Evolutionary conservation across 2,113 vertebrate genomes (phyloP).

Genomic region (Galbula dea): DNA sequence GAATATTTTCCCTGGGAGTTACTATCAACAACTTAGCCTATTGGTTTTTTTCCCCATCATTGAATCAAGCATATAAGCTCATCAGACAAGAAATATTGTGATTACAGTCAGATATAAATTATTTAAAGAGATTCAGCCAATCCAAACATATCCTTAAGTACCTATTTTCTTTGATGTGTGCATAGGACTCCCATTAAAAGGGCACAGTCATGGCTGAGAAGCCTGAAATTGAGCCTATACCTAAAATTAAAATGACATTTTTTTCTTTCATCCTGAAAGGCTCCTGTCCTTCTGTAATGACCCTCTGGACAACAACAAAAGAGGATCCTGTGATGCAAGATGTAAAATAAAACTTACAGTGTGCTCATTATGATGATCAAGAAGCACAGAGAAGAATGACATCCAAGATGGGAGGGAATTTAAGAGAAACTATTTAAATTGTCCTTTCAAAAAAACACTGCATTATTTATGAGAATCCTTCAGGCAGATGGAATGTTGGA

Average conservation of each 20-base stretch:
- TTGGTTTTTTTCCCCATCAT: slow-evolving; percentile 73
- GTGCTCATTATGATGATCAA: not conserved
- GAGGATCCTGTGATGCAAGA: not conserved
- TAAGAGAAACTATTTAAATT: slow-evolving; percentile 11
- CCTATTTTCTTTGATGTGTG: slow-evolving; percentile 58
- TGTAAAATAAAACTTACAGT: not conserved
- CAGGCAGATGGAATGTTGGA: slow-evolving; percentile 2
- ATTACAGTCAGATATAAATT: slow-evolving; percentile 69
- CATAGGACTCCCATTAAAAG: slow-evolving; percentile 59
- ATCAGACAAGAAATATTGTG: slow-evolving; percentile 75
- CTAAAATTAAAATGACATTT: slow-evolving; percentile 21
- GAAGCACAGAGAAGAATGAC: not conserved
- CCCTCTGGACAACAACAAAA: not conserved
- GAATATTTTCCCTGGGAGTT: slow-evolving; percentile 71
- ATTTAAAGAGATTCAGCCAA: slow-evolving; percentile 67
- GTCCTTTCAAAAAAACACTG: slow-evolving; percentile 23
- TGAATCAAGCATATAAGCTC: slow-evolving; percentile 71
- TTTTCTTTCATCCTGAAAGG: not conserved
- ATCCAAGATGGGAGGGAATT: not conserved
- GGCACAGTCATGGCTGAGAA: slow-evolving; percentile 41
- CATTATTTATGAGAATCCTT: slow-evolving; percentile 14
- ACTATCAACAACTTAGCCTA: slow-evolving; percentile 73
- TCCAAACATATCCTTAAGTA: slow-evolving; percentile 63
- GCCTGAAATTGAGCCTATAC: slow-evolving; percentile 53
- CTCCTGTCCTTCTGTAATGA: slow-evolving; percentile 8